phyloP scores from a whole-genome alignment of 1,140 invertebrate genomes.

The Caenorhabditis brenneri region DNA sequence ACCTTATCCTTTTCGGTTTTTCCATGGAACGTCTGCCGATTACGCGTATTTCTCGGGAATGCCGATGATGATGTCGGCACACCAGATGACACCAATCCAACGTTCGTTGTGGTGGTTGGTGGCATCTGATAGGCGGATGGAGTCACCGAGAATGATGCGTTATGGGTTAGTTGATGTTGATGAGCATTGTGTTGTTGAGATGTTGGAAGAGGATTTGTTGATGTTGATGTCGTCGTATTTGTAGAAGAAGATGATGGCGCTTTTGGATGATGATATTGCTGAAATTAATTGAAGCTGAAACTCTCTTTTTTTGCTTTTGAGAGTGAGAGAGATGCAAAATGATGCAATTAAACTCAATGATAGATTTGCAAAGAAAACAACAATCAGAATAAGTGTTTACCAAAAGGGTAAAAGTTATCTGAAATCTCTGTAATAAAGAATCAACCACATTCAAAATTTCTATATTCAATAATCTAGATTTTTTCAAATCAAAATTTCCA shows the following conservation, averaged over 20 bases:
- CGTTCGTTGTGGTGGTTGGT: background rate
- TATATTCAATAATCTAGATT: no score
- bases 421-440: no score
- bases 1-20: constrained; percentile 70
- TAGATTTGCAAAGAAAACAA: background rate
- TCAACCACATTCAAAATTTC: no score
- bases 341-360: constrained; percentile 30
- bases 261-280: constrained; percentile 12
- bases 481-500: no score
- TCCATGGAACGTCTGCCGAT: constrained; percentile 70
- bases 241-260: constrained; percentile 1
- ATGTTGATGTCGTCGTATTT: background rate
- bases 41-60: constrained; percentile 67
- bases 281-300: background rate
- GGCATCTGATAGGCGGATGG: constrained; percentile 70
- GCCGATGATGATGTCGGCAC: constrained; percentile 42
- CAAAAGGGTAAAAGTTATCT: no score
- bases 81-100: background rate
- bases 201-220: background rate
- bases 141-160: constrained; percentile 17
- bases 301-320: background rate
- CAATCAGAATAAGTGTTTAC: background rate
- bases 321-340: constrained; percentile 2
- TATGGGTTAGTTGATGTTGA: constrained; percentile 37
- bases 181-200: no score